These are phyloP conservation scores for Masnerella sp. DNA, from an alignment of 2,888 invertebrate species.

Conservation along the genomic window DNA sequence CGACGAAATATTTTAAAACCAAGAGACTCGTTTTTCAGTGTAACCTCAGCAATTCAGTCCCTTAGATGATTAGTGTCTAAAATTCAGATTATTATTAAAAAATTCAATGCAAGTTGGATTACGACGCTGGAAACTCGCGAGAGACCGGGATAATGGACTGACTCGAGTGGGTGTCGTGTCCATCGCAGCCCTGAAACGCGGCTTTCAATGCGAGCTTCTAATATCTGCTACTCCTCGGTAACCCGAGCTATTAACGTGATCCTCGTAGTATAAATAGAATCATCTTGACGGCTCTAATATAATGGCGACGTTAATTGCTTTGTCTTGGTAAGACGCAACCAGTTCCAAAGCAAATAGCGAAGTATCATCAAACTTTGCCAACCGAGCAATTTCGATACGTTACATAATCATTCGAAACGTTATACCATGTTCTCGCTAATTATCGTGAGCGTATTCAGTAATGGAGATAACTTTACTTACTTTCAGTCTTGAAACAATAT, in stretches of 20 bases:
- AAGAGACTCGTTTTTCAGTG: too few relatives aligned
- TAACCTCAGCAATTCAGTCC: too few relatives aligned
- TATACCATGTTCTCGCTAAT: too few relatives aligned
- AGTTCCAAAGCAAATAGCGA: conserved; percentile 16
- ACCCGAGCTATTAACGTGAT: conserved; percentile 46
- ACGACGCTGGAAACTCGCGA: conserved; percentile 27
- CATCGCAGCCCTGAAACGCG: conserved; percentile 30
- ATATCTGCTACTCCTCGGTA: conserved; percentile 39
- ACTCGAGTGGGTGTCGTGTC: conserved; percentile 25
- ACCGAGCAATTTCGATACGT: conserved; percentile 4
- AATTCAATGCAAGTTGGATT: conserved; percentile 16
- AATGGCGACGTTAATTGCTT: conserved; percentile 43
- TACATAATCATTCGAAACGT: background rate
- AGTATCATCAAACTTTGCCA: conserved; percentile 11
- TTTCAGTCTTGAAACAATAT: too few relatives aligned
- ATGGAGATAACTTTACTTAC: too few relatives aligned
- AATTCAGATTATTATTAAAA: too few relatives aligned
- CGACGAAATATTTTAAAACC: too few relatives aligned
- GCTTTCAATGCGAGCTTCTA: conserved; percentile 33
- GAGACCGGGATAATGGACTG: conserved; percentile 17
- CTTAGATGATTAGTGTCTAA: too few relatives aligned
- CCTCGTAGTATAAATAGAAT: conserved; percentile 46
- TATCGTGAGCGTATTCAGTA: too few relatives aligned
- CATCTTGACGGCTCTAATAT: conserved; percentile 29
- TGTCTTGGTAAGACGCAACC: conserved; percentile 20